These are phyloP conservation scores for Andrena hattorfiana DNA, from an alignment of 2,888 invertebrate species.

Conservation along the genomic window DNA sequence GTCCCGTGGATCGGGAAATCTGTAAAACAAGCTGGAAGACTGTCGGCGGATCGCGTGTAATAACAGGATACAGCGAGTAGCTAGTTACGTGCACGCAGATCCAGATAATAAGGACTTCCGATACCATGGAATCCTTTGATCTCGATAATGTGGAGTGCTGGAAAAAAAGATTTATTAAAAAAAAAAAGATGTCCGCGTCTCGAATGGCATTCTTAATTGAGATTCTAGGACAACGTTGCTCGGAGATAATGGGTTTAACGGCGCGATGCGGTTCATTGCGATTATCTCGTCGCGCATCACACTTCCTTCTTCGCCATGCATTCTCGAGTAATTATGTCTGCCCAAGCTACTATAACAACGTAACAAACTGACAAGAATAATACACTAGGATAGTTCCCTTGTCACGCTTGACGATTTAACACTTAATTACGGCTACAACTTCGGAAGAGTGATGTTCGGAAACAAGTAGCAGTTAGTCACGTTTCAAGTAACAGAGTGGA, in stretches of 20 bases:
- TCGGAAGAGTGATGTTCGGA: too few species aligned
- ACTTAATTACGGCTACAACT: too few species aligned
- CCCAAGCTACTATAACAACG: neutral
- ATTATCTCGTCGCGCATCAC: constrained; percentile 26
- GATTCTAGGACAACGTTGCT: constrained; percentile 37
- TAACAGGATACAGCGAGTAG: constrained; percentile 61
- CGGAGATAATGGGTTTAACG: constrained; percentile 27
- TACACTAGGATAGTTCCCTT: too few species aligned
- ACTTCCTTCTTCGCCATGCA: constrained; percentile 2
- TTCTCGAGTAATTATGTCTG: constrained; percentile 14
- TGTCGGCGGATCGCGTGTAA: constrained; percentile 31
- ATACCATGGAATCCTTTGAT: constrained; percentile 20
- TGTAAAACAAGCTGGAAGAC: neutral
- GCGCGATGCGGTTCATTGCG: constrained; percentile 11
- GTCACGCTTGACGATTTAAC: neutral
- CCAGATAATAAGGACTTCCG: constrained; percentile 29
- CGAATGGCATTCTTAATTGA: constrained; percentile 11
- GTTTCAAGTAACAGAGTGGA: too few species aligned
- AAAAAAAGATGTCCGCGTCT: neutral
- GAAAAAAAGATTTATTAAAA: neutral
- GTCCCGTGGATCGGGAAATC: neutral
- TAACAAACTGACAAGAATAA: neutral
- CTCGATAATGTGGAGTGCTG: neutral
- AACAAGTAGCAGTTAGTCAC: too few species aligned
- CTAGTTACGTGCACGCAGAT: constrained; percentile 38